These are phyloP conservation scores for Lophotis ruficrista DNA, from an alignment of 2,113 vertebrate genomes.

Conservation along the genomic window DNA sequence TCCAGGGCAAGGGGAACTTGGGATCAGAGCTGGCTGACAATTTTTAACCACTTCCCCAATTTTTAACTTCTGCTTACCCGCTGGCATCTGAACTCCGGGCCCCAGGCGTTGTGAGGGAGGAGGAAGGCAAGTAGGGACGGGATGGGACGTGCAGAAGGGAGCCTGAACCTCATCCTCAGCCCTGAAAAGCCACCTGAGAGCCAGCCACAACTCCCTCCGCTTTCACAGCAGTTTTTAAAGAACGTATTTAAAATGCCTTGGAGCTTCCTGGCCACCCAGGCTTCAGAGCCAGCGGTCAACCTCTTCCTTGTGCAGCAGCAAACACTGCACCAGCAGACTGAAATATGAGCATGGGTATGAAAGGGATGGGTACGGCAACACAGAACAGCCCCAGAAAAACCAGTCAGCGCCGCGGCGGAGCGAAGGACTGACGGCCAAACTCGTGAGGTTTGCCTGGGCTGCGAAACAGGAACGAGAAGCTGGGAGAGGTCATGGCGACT, in stretches of 20 bases:
- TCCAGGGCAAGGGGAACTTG: rapidly evolving
- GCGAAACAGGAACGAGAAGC: not conserved
- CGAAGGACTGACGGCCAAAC: not conserved
- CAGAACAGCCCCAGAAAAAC: rapidly evolving
- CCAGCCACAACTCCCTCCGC: rapidly evolving
- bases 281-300: not conserved
- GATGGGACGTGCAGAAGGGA: not conserved
- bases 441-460: rapidly evolving
- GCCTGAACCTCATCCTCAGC: not conserved
- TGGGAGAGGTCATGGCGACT: slow-evolving; percentile 7
- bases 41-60: not conserved
- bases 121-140: not conserved
- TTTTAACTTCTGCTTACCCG: not conserved
- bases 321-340: too few species aligned
- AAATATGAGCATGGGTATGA: rapidly evolving
- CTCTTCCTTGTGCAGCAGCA: not conserved
- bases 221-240: not conserved
- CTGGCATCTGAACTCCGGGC: not conserved
- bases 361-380: rapidly evolving
- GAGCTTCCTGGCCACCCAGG: not conserved
- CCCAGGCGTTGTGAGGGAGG: not conserved
- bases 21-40: not conserved
- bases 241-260: rapidly evolving
- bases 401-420: not conserved
- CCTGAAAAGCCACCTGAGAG: rapidly evolving